These are phyloP conservation scores for Aporophyla nigra DNA, from an alignment of 2,888 invertebrate genomes.

Conservation along the genomic window DNA sequence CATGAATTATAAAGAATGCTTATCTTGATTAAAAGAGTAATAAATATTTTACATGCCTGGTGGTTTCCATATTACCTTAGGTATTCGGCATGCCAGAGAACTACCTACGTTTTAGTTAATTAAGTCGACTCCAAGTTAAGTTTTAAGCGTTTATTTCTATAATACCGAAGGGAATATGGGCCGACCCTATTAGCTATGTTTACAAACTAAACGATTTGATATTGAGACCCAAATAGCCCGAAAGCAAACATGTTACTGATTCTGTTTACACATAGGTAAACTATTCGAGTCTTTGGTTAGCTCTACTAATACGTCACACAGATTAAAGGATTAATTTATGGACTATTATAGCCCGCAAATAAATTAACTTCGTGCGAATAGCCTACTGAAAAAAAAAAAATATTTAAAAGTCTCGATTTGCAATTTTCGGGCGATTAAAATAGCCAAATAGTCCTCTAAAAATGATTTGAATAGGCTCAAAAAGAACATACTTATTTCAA, in stretches of 20 bases:
- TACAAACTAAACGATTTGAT: conserved; percentile 52
- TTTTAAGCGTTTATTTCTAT: conserved; percentile 57
- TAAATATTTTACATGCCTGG: conserved; percentile 40
- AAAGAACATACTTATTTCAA: neutral
- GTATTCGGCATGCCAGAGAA: conserved; percentile 35
- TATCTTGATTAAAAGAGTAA: conserved; percentile 34
- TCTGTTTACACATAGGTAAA: conserved; percentile 53
- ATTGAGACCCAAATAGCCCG: conserved; percentile 48
- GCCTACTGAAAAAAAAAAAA: no score
- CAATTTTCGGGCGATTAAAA: no score
- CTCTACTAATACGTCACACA: conserved; percentile 27
- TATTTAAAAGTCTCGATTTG: no score
- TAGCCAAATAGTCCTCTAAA: no score
- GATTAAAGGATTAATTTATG: neutral
- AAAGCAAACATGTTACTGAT: conserved; percentile 52
- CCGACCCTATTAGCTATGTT: conserved; percentile 49
- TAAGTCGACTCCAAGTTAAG: conserved; percentile 54
- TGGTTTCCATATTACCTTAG: conserved; percentile 47
- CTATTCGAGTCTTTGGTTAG: conserved; percentile 34
- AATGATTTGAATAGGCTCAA: neutral
- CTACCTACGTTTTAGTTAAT: conserved; percentile 53
- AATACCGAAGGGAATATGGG: conserved; percentile 49
- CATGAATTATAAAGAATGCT: conserved; percentile 33
- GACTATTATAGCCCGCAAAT: no score
- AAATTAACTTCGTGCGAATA: no score